A percentile compares a stretch with the other conserved stretches of the same genome.
Evolutionary conservation across 1,140 invertebrate genomes (phyloP).

Genomic region (Drusus annulatus): DNA sequence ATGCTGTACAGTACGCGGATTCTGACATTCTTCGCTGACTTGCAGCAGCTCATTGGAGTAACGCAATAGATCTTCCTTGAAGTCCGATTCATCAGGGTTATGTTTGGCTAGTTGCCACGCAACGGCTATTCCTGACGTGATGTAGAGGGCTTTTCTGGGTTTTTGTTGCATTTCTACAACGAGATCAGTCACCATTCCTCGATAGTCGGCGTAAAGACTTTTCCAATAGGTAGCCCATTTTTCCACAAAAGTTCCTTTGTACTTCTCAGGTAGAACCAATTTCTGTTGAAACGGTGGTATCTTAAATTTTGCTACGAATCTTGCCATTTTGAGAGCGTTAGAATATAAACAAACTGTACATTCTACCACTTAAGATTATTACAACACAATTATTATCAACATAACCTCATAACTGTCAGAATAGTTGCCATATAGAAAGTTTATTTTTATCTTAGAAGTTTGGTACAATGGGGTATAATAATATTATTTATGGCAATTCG

Average conservation of each 20-base stretch:
- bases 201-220: conserved; percentile 74
- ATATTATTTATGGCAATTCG: no score
- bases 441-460: no score
- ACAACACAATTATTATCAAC: not conserved
- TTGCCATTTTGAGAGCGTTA: conserved; percentile 36
- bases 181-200: conserved; percentile 73
- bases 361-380: not conserved
- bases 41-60: conserved; percentile 77
- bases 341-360: not conserved
- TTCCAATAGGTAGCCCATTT: conserved; percentile 78
- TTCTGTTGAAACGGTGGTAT: conserved; percentile 58
- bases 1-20: conserved; percentile 77
- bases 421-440: not conserved
- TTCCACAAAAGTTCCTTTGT: conserved; percentile 77
- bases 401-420: conserved; percentile 20
- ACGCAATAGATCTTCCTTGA: conserved; percentile 73
- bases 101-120: conserved; percentile 67
- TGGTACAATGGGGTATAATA: no score
- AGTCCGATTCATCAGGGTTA: conserved; percentile 79
- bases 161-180: conserved; percentile 73
- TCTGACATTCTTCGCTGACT: conserved; percentile 77
- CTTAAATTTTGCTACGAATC: conserved; percentile 54
- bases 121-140: conserved; percentile 67
- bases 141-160: conserved; percentile 71
- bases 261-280: conserved; percentile 68